Conservation (phyloP, 2,113 vertebrate genomes). For the Tupaia chinensis region DNA sequence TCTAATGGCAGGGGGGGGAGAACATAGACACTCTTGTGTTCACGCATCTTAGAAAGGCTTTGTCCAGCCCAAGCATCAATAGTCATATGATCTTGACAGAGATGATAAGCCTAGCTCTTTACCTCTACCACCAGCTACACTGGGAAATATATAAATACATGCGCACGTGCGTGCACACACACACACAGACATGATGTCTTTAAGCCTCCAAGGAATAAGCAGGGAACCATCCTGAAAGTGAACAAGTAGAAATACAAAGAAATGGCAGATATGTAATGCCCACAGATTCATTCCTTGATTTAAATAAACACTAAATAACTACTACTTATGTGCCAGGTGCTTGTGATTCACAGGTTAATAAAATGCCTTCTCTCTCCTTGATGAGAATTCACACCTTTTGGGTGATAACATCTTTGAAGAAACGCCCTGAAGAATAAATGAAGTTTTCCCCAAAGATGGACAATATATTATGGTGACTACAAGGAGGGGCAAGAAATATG, state of each 20-base stretch:
- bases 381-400: background rate
- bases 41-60: slow-evolving; percentile 59
- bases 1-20: slow-evolving; percentile 18
- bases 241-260: slow-evolving; percentile 43
- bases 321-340: background rate
- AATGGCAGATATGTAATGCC: background rate
- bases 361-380: background rate
- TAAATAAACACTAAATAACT: slow-evolving; percentile 1
- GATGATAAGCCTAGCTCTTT: slow-evolving; percentile 29
- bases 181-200: background rate
- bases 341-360: slow-evolving; percentile 41
- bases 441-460: slow-evolving; percentile 34
- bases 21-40: slow-evolving; percentile 46
- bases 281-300: slow-evolving; percentile 30
- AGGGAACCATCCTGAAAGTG: slow-evolving; percentile 13
- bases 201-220: slow-evolving; percentile 38
- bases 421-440: slow-evolving; percentile 38
- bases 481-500: slow-evolving; percentile 34
- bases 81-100: slow-evolving; percentile 48
- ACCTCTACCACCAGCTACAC: slow-evolving; percentile 43
- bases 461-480: background rate
- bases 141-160: background rate
- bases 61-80: background rate
- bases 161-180: background rate
- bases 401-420: slow-evolving; percentile 34